Evolutionary conservation across 2,113 vertebrate species (phyloP), one percentile per base, ranked within the genome.

Genomic region (Neotoma lepida): DNA sequence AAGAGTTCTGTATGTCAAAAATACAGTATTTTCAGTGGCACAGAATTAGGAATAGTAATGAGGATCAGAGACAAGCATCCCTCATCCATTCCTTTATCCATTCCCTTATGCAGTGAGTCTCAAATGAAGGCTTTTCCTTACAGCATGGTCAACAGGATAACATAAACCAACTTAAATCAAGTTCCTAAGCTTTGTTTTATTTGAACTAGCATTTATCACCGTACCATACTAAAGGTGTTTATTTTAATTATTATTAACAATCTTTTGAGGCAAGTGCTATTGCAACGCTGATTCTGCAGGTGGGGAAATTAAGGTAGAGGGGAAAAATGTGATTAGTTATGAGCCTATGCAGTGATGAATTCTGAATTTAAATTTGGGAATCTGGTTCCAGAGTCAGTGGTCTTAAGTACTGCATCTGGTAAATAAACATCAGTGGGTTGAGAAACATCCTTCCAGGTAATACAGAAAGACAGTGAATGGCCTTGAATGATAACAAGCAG

Each of bases 401-500:
- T 61, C 22, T 76, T 85, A 74, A 85, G 9, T 5, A 82, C 39
- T 89, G 5, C 2, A 22, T 94, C 41, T 94, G 7, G 54, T 89
- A 51, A 56, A 71, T 51, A 28, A 41, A 71, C 28, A 74, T 26
- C 26, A 56, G 2, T 86, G 58, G n/a, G 39, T 24, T 93, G n/a
- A 12, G 24, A 88, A 39, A 61, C 14, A 74, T 78, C 33, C 81
- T 24, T 73, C 33, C 1, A 63, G 12, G 66, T 39, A 89, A 82
- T 94, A 74, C 0, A 90, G 44, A 80, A 35, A 92, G 46, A 90
- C 18, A 63, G 33, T 78, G 54, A 96, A 35, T 64, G 77, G 24
- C 54, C 39, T 94, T 94, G 77, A 92, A 91, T 94, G 70, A 84
- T 49, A 95, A 90, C 58, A 95, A 93, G 56, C 68, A 86, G 58